phyloP scores from a whole-genome alignment of 1,140 invertebrate species.

The Pogonomyrmex barbatus region DNA sequence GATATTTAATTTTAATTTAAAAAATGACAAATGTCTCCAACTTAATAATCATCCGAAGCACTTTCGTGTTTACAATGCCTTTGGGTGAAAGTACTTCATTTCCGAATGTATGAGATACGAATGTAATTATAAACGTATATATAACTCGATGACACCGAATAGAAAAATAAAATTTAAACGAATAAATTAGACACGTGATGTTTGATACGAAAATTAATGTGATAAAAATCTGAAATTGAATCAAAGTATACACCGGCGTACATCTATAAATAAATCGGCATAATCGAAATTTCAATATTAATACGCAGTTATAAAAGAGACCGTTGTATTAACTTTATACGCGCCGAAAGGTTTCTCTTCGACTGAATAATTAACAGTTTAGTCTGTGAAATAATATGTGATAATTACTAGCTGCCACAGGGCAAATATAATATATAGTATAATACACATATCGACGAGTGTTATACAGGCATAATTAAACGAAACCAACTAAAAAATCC shows the following conservation, averaged over 20 bases:
- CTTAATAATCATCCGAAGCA: conserved; percentile 9
- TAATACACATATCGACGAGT: conserved; percentile 16
- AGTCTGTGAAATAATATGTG: conserved; percentile 17
- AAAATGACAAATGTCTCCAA: conserved; percentile 16
- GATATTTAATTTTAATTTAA: conserved; percentile 40
- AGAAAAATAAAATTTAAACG: conserved; percentile 2
- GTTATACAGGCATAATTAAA: conserved; percentile 30
- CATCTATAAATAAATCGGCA: neutral
- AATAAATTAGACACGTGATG: neutral
- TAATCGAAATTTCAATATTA: conserved; percentile 47
- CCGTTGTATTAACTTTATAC: conserved; percentile 31
- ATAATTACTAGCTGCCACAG: conserved; percentile 32
- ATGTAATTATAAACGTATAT: neutral
- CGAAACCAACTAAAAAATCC: conserved; percentile 24
- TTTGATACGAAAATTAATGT: conserved; percentile 5
- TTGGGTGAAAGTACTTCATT: neutral
- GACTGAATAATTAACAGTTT: conserved; percentile 46
- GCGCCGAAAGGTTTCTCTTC: conserved; percentile 1
- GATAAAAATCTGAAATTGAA: conserved; percentile 25
- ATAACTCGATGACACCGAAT: neutral
- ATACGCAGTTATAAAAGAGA: conserved; percentile 30
- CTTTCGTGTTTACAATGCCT: neutral
- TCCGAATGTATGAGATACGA: neutral
- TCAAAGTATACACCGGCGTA: neutral
- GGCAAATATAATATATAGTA: neutral